Evolutionary conservation across 2,797 vertebrate genomes (phyloP).

Genomic region (Tarsius wallacei): DNA sequence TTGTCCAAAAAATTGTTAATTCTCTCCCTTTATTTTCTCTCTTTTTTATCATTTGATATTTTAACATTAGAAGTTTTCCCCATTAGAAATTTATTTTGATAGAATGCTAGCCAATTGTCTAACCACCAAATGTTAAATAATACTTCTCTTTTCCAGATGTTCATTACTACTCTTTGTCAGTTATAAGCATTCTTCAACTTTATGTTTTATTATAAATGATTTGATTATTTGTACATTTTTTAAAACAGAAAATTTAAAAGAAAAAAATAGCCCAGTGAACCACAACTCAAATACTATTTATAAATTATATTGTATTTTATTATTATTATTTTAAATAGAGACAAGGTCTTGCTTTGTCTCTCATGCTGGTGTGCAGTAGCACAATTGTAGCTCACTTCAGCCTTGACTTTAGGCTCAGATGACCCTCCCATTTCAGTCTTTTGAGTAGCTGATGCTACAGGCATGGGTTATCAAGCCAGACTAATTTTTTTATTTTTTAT

Average conservation of each 20-base stretch:
- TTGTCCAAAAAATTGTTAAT: conserved; percentile 35
- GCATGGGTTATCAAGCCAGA: too few species aligned
- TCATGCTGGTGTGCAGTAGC: too few species aligned
- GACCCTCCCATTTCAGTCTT: too few species aligned
- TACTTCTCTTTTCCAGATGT: neutral
- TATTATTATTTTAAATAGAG: neutral
- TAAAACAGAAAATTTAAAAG: neutral
- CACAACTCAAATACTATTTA: neutral
- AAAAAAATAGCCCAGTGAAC: neutral
- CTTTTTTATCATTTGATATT: conserved; percentile 17
- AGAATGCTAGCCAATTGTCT: neutral
- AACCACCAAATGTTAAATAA: neutral
- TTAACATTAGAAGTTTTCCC: conserved; percentile 10
- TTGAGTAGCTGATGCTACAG: too few species aligned
- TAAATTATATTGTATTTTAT: neutral
- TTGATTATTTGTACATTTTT: neutral
- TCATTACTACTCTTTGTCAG: neutral
- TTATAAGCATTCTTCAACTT: neutral
- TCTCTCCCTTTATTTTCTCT: neutral
- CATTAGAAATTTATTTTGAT: conserved; percentile 46
- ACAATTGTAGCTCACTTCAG: too few species aligned
- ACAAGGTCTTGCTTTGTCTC: too few species aligned
- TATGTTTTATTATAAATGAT: conserved; percentile 21
- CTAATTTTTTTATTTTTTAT: too few species aligned
- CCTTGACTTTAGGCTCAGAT: too few species aligned